Percentiles rank a stretch among this genome's conserved stretches.
Evolutionary conservation across 2,888 invertebrate species (phyloP).

Genomic region (Piscicola geometra): DNA sequence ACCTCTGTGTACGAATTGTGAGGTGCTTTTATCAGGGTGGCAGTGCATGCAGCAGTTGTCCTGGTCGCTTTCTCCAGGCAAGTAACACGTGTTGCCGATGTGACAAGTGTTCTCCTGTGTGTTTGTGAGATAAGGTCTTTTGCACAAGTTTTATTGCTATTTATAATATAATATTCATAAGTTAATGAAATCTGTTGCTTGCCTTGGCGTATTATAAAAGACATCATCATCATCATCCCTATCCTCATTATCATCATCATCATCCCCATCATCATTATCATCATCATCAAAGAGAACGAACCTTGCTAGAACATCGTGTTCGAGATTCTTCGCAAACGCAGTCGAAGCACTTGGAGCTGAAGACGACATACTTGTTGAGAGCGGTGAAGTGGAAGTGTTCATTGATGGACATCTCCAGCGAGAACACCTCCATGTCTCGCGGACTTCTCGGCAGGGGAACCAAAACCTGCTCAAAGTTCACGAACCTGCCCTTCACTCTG

Average conservation of each 20-base stretch:
- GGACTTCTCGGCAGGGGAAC: not conserved
- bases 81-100: not conserved
- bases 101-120: not conserved
- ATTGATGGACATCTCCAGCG: not conserved
- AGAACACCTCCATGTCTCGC: not conserved
- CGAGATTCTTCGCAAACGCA: not conserved
- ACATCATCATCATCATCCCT: too few species aligned
- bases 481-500: not conserved
- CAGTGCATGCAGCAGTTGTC: not conserved
- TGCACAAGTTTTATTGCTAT: too few species aligned
- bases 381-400: not conserved
- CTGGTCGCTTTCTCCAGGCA: not conserved
- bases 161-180: too few species aligned
- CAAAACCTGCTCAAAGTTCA: not conserved
- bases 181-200: too few species aligned
- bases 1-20: not conserved
- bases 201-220: not conserved
- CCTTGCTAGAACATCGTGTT: not conserved
- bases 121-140: too few species aligned
- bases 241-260: too few species aligned
- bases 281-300: too few species aligned
- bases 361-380: not conserved
- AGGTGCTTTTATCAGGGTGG: not conserved
- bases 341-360: slow-evolving; percentile 3
- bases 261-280: too few species aligned